A percentile compares a stretch with the other conserved stretches of the same genome.
phyloP scores from a whole-genome alignment of 2,797 vertebrate species.

The Fistularia tabacaria region DNA sequence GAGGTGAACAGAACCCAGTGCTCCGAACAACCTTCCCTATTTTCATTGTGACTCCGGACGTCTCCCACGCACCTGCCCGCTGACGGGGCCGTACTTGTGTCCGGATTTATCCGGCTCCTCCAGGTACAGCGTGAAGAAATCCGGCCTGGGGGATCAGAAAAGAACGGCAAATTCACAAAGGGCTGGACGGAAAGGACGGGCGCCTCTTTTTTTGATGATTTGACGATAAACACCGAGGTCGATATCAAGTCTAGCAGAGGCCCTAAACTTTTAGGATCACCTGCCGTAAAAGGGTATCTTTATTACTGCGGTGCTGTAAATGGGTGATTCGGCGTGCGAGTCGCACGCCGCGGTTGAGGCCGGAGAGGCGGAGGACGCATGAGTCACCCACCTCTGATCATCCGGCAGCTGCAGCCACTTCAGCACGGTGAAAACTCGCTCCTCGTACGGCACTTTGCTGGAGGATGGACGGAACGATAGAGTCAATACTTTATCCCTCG shows the following conservation, averaged over 20 bases:
- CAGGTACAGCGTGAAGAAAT: slow-evolving; percentile 96
- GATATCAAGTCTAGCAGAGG: too few species aligned
- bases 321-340: too few species aligned
- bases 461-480: not conserved
- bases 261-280: too few species aligned
- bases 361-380: too few species aligned
- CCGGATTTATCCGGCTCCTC: slow-evolving; percentile 95
- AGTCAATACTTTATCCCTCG: not conserved
- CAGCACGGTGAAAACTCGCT: slow-evolving; percentile 69
- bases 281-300: too few species aligned
- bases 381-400: slow-evolving; percentile 45
- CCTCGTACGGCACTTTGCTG: slow-evolving; percentile 71
- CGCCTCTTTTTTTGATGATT: too few species aligned
- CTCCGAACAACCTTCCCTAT: not conserved
- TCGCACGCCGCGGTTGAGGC: too few species aligned
- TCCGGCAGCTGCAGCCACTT: slow-evolving; percentile 75
- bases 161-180: too few species aligned
- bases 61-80: slow-evolving; percentile 83
- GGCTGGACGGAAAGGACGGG: too few species aligned
- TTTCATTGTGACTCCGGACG: not conserved
- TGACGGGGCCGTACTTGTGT: slow-evolving; percentile 86
- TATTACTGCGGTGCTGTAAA: too few species aligned
- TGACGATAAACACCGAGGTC: too few species aligned
- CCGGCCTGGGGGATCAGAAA: slow-evolving; percentile 75
- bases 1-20: not conserved